Conservation (phyloP, 2,888 invertebrate species). For the Spatulosminthurus flaviceps region DNA sequence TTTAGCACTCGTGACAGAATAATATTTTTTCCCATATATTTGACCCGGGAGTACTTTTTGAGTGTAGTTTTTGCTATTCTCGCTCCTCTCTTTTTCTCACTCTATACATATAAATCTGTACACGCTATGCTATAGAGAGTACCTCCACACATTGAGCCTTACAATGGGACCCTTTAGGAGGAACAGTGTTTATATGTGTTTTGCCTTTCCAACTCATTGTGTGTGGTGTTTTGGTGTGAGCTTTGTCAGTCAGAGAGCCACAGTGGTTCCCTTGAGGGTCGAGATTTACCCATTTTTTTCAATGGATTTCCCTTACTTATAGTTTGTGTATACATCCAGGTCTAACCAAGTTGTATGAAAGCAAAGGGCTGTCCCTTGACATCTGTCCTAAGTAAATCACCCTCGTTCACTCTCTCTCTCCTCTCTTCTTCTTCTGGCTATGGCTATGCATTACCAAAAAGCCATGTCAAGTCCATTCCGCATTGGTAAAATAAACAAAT, state of each 20-base stretch:
- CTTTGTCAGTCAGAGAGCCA: neutral
- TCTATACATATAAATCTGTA: neutral
- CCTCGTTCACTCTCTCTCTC: constrained; percentile 20
- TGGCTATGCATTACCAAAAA: too few species aligned
- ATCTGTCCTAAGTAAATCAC: constrained; percentile 57
- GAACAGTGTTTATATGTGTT: constrained; percentile 37
- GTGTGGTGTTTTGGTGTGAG: constrained; percentile 23
- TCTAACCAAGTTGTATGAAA: neutral
- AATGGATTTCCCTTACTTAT: constrained; percentile 5
- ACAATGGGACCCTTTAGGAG: constrained; percentile 19
- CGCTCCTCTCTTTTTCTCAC: constrained; percentile 24
- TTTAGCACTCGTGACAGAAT: constrained; percentile 48
- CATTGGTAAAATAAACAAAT: constrained; percentile 58
- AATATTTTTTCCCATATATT: constrained; percentile 46
- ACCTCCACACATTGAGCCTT: neutral
- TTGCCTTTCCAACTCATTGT: constrained; percentile 28
- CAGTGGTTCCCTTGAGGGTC: constrained; percentile 20
- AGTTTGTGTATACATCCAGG: neutral
- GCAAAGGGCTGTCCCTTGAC: constrained; percentile 51
- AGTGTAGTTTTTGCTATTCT: too few species aligned
- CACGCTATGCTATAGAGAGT: neutral
- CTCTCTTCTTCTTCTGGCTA: neutral
- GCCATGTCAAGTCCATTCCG: constrained; percentile 53
- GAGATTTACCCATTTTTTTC: constrained; percentile 2
- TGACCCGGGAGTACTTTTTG: constrained; percentile 1